A percentile compares a stretch with the other conserved stretches of the same genome.
These are phyloP conservation scores for Phorcus lineatus DNA, from an alignment of 2,888 invertebrate species.

Conservation along the genomic window DNA sequence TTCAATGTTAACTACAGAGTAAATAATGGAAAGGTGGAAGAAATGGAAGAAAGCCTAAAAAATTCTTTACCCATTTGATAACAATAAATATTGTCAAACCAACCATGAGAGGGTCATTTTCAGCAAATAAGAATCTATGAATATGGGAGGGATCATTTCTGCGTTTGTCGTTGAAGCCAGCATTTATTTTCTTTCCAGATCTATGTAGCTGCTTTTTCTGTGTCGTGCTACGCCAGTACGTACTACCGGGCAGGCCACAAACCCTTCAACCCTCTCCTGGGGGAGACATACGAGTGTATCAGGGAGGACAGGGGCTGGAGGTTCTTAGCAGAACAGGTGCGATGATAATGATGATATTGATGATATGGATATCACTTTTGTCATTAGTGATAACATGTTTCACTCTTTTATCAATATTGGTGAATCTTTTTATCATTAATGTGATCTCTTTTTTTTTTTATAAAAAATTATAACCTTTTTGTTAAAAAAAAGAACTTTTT, in stretches of 20 bases:
- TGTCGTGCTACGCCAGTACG: slow-evolving; percentile 85
- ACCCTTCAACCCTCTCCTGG: slow-evolving; percentile 89
- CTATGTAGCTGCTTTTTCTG: slow-evolving; percentile 87
- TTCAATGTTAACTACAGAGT: too few species aligned
- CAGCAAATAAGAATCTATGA: too few species aligned
- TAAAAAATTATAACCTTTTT: neutral
- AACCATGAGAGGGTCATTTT: too few species aligned
- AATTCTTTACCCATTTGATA: too few species aligned
- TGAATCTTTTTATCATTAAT: neutral
- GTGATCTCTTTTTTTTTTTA: too few species aligned
- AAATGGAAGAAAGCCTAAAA: too few species aligned
- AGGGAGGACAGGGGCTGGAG: slow-evolving; percentile 86
- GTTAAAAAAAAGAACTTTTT: too few species aligned
- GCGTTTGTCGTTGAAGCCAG: too few species aligned
- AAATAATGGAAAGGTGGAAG: too few species aligned
- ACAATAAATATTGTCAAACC: too few species aligned
- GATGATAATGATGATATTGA: neutral
- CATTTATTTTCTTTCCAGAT: slow-evolving; percentile 67
- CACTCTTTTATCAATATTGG: too few species aligned
- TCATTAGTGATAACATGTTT: neutral
- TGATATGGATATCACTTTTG: neutral
- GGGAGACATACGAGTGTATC: slow-evolving; percentile 88
- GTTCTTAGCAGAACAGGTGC: slow-evolving; percentile 87
- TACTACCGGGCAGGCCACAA: slow-evolving; percentile 87
- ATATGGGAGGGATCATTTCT: too few species aligned